These are phyloP conservation scores for Hemichromis elongatus DNA, from an alignment of 2,113 vertebrate genomes.

Conservation along the genomic window DNA sequence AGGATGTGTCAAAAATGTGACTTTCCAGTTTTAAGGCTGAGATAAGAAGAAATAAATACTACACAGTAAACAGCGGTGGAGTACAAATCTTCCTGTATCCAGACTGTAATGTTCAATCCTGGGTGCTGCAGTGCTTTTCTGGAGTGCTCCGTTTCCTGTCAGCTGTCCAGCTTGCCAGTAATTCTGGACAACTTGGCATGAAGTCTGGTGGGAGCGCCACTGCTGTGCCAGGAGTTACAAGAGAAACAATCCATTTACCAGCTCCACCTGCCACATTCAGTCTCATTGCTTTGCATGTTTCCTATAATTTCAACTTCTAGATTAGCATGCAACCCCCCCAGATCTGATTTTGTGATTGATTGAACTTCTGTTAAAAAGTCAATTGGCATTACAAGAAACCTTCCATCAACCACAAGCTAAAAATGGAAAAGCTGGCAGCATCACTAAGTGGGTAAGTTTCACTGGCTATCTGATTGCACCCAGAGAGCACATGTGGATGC, in stretches of 20 bases:
- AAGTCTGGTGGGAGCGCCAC: not conserved
- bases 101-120: not conserved
- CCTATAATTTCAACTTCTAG: not conserved
- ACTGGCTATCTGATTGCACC: not conserved
- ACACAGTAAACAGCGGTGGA: not conserved
- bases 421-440: not conserved
- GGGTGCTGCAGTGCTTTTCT: not conserved
- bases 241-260: not conserved
- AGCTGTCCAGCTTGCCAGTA: conserved; percentile 9
- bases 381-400: not conserved
- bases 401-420: not conserved
- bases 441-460: not conserved
- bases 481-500: not conserved
- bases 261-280: not conserved
- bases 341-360: not conserved
- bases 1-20: not conserved
- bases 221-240: conserved; percentile 15
- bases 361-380: not conserved
- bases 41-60: not conserved
- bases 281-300: not conserved
- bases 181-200: not conserved
- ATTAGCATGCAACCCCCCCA: not conserved
- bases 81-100: not conserved
- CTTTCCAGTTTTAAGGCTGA: not conserved
- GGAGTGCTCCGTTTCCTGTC: not conserved